Conservation (phyloP, 2,797 vertebrate genomes). For the Cryptoblepharus egeriae region DNA sequence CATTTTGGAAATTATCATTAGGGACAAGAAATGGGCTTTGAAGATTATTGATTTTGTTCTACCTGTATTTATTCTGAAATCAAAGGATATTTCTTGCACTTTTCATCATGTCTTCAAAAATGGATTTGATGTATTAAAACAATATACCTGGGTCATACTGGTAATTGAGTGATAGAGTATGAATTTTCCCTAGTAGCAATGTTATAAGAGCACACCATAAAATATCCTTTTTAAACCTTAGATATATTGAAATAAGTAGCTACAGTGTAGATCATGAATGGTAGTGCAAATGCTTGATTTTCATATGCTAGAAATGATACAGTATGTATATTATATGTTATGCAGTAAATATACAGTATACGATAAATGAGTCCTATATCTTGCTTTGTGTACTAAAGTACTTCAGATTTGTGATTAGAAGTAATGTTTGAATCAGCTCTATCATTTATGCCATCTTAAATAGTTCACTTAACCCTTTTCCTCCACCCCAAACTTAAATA, state of each 20-base stretch:
- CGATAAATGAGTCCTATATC: not conserved
- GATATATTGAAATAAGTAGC: too few relatives aligned
- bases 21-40: not conserved
- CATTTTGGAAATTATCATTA: not conserved
- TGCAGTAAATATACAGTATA: too few relatives aligned
- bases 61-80: not conserved
- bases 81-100: not conserved
- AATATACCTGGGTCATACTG: not conserved
- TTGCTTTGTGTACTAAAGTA: not conserved
- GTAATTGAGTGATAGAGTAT: too few relatives aligned
- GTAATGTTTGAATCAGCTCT: not conserved
- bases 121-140: not conserved
- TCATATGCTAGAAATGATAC: too few relatives aligned
- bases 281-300: too few relatives aligned
- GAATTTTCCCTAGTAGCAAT: too few relatives aligned
- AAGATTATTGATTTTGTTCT: not conserved
- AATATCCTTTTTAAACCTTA: too few relatives aligned
- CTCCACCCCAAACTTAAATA: not conserved
- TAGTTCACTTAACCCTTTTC: not conserved
- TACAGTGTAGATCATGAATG: too few relatives aligned
- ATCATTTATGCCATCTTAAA: not conserved
- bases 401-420: not conserved
- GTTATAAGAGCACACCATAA: too few relatives aligned
- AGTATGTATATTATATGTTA: too few relatives aligned
- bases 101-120: not conserved